Percentiles rank a stretch among this genome's conserved stretches.
phyloP scores from a whole-genome alignment of 2,113 vertebrate species.

The Pipra filicauda region DNA sequence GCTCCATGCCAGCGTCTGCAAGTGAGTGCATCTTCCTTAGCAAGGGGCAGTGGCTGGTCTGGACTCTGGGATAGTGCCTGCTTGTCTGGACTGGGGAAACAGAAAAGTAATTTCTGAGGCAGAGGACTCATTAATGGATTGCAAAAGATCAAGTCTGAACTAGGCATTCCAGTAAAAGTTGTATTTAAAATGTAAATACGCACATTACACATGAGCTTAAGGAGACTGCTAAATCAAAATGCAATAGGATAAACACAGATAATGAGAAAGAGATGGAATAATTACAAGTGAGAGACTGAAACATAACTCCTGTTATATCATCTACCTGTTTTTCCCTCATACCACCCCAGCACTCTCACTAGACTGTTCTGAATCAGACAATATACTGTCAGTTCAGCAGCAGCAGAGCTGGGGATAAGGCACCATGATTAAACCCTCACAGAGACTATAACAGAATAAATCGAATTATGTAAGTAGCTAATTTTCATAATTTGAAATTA shows the following conservation, averaged over 20 bases:
- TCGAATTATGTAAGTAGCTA: not conserved
- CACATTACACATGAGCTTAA: not conserved
- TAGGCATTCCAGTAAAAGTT: not conserved
- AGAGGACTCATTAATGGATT: not conserved
- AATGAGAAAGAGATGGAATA: not conserved
- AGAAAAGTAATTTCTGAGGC: not conserved
- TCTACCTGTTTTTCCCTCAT: not conserved
- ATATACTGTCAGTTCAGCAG: not conserved
- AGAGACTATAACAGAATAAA: not conserved
- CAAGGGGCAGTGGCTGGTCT: not conserved
- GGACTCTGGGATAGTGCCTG: not conserved
- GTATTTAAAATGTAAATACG: not conserved
- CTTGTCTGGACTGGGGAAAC: not conserved
- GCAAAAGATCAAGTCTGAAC: not conserved
- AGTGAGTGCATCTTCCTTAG: not conserved
- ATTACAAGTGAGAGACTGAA: not conserved
- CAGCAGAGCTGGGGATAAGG: not conserved
- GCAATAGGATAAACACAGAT: not conserved
- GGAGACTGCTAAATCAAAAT: not conserved
- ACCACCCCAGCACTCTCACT: not conserved
- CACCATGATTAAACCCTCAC: not conserved
- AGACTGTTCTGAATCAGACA: not conserved
- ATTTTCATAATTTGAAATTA: not conserved
- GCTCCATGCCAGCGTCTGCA: not conserved
- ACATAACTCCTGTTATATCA: not conserved